Base-by-base conservation (phyloP, 2,797 vertebrate genomes). In the Leptodactylus fallax region DNA sequence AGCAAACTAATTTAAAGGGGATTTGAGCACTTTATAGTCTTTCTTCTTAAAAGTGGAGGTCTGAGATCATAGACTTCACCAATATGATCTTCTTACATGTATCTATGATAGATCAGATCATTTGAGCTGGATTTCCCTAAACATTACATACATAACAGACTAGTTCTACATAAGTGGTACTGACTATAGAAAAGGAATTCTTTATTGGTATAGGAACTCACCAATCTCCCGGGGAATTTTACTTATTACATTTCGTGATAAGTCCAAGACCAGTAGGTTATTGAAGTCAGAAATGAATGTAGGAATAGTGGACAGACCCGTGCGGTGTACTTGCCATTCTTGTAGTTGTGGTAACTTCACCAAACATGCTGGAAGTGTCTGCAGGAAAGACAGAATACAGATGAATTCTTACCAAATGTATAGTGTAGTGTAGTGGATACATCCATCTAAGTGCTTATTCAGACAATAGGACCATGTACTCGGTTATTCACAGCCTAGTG, bases 251-350 rank as follows among this genome's bases (percentile, higher is more conserved):
- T 99, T 99, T 69, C 97, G 94, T 61, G 97, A 98, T 79, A 99
- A 94, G 93, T 99, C 97, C 5, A 99, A 93, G 13, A 99, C 96
- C 19, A 97, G 79, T 25, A 99, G 96, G 60, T 93, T 96, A 51
- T 95, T 94, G 92, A 99, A 99, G 91, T 93, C 96, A 81, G 94
- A 95, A 90, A 99, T 93, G 91, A 97, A 99, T 60, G 93, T 91
- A 85, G 98, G 98, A 83, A 99, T 97, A 90, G 94, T 96, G 90
- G 95, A 92, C 88, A 99, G 95, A 36, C 96, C 94, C 0, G 94
- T 96, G 91, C 97, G 95, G 85, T 99, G 98, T 87, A 99, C 94
- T 87, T 98, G 97, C 97, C 97, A 98, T 90, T 98, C 97, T 91
- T 99, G 97, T 53, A 98, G 94, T 19, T 99, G 96, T 71, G 85